Base-by-base conservation (phyloP, 1,140 invertebrate species). In the Drosophila takahashii region DNA sequence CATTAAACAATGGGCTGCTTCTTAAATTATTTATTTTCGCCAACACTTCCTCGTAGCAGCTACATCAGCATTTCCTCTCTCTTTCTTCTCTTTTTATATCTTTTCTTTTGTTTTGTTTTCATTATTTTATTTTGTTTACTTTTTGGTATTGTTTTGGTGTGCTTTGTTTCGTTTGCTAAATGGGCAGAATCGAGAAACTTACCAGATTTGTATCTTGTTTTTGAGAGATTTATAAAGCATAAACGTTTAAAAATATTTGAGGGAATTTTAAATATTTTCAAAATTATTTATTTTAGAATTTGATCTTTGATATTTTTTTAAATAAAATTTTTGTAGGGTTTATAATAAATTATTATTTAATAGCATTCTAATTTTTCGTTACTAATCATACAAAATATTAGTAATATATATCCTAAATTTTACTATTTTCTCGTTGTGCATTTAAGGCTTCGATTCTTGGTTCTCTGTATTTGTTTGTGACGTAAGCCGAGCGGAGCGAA, bases 1-100 rank as follows among this genome's bases (percentile, higher is more conserved):
- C 53, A 80, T 42, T 42, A 79, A 79, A 62, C 73, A 77, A 77
- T 77, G 62, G 59, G 41, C 41, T 84, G 71, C 13, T 77, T 53
- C 64, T 51, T 74, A 74, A 74, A 75, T 47, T 57, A 75, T 75
- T 75, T 62, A 62, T 51, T 66, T 75, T 75, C 39, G 53, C 47
- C 73, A 58, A 41, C 54, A 60, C 72, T 77, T 77, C 72, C 73
- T 77, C 58, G 41, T 67, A 41, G 32, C 66, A 53, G 42, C 44
- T 26, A 34, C 48, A 52, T 48, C 41, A 34, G 64, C 66, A 70
- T 15, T 57, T 70, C 47, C 37, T 9, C 32, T 11, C 26, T 27
- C 52, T 41, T 26, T 69, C 50, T 34, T 3, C n/a, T 37, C 26
- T 52, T 15, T 36, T 18, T 36, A 5, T 10, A n/a, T 42, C 27